Base-by-base conservation (phyloP, 2,113 vertebrate genomes). In the Apeltes quadracus region DNA sequence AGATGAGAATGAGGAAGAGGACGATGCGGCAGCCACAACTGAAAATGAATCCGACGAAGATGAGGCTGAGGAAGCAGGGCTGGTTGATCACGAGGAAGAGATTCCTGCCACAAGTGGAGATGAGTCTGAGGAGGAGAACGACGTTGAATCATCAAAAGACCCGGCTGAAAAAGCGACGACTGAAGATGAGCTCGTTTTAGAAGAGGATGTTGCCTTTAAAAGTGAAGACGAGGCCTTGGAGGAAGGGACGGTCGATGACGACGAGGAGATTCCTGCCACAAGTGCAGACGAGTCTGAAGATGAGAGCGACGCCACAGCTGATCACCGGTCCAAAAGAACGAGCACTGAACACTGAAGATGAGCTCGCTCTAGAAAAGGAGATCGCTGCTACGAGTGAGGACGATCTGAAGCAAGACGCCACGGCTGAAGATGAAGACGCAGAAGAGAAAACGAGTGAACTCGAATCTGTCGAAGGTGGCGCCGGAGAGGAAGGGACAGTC, bases 271-370 rank as follows among this genome's bases (percentile, higher is more conserved):
- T 34, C 11, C 65, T 34, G 61, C 61, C 58, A 62, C 46, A 10
- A 66, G 61, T 44, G 74, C 29, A 46, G 9, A 55, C 0, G 14
- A 74, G 10, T 4, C 50, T 44, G 61, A 41, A 9, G 51, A 67
- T 41, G 66, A 83, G 22, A 65, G 39, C 20, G 67, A 57, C 29
- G 68, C 29, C 13, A 7, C 23, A 18, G 55, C 50, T 10, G 64
- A 50, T 2, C 58, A 73, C 25, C 65, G n/a, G 3, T 74, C n/a
- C 64, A 61, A 41, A 64, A 2, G 48, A 46, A 66, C 44, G 54
- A 27, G 34, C n/a, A n/a, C 48, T 39, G 51, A 67, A 46, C 25
- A 34, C 55, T n/a, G 67, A 70, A 29, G 63, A 82, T 71, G 82
- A 53, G 23, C 53, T 64, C 14, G 48, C 14, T 43, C 41, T 15